Evolutionary conservation across 1,140 invertebrate species (phyloP).

Genomic region (Bombus fervidus): DNA sequence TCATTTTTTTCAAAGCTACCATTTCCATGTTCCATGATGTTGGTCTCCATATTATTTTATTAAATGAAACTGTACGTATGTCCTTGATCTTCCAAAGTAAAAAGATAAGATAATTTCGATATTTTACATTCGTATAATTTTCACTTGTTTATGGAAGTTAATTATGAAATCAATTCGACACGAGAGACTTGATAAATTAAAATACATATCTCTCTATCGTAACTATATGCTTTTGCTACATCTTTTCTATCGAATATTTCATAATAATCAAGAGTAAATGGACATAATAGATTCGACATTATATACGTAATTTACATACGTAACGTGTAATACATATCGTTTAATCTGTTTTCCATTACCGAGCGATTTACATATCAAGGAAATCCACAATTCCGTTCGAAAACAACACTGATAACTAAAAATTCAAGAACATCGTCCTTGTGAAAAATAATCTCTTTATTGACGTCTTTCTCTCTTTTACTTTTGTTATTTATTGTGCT

Average conservation of each 20-base stretch:
- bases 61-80: neutral
- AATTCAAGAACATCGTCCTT: neutral
- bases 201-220: neutral
- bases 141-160: neutral
- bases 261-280: neutral
- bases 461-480: no score
- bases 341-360: neutral
- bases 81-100: no score
- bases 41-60: neutral
- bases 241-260: neutral
- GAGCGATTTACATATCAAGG: neutral
- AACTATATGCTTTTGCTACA: neutral
- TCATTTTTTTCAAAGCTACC: neutral
- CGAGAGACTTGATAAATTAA: neutral
- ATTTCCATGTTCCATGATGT: neutral
- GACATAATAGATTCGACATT: neutral
- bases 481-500: neutral
- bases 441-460: no score
- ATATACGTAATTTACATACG: neutral
- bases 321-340: neutral
- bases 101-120: neutral
- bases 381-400: neutral
- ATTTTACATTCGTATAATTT: neutral
- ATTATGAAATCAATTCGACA: neutral
- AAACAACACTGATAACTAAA: neutral